Evolutionary conservation across 2,888 invertebrate species (phyloP).

Genomic region (Chrysolina haemoptera): DNA sequence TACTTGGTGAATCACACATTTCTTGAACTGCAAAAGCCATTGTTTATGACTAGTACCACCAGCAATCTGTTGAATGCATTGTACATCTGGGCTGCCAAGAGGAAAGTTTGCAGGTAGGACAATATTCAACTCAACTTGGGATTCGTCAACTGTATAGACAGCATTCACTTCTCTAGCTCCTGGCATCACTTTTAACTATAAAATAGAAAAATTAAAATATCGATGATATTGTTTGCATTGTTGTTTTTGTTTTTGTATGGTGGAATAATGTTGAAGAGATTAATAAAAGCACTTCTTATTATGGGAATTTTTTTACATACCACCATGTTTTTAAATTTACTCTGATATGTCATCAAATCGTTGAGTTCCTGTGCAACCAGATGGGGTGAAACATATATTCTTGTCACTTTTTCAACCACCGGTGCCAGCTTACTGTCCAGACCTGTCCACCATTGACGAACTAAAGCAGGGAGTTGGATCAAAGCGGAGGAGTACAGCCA

Average conservation of each 20-base stretch:
- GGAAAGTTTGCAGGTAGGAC: constrained; percentile 89
- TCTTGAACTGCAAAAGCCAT: constrained; percentile 86
- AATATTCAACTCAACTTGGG: constrained; percentile 84
- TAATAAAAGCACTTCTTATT: background rate
- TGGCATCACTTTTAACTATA: constrained; percentile 80
- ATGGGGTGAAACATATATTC: constrained; percentile 78
- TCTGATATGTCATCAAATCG: constrained; percentile 73
- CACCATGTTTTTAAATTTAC: constrained; percentile 77
- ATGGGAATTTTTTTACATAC: constrained; percentile 65
- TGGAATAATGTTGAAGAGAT: no score
- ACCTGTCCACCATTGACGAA: constrained; percentile 84
- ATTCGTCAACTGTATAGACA: constrained; percentile 86
- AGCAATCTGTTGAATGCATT: constrained; percentile 79
- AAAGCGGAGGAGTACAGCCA: constrained; percentile 78
- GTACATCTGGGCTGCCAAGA: constrained; percentile 82
- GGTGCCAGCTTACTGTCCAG: constrained; percentile 77
- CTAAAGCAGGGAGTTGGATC: constrained; percentile 80
- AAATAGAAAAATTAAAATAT: background rate
- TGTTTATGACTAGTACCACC: constrained; percentile 81
- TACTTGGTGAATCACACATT: constrained; percentile 91
- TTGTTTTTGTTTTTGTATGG: no score
- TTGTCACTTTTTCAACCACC: constrained; percentile 79
- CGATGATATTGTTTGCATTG: background rate
- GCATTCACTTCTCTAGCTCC: constrained; percentile 86
- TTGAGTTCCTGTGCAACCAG: constrained; percentile 79